Evolutionary conservation across 1,140 invertebrate genomes (phyloP).

Genomic region (Teleogryllus occipitalis): DNA sequence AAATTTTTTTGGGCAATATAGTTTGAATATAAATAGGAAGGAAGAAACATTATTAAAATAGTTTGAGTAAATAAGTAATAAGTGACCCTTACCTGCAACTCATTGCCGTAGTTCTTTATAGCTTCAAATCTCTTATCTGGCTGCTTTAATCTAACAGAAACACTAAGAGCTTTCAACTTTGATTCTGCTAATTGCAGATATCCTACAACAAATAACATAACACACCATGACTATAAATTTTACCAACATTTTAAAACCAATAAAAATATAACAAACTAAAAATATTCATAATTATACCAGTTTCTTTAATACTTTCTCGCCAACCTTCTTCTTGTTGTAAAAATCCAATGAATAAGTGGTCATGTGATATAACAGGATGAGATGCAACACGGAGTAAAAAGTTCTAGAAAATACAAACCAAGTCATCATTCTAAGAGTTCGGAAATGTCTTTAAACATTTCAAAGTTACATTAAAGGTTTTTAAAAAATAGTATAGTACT

Average conservation of each 20-base stretch:
- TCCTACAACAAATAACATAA: slow-evolving; percentile 34
- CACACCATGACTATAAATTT: background rate
- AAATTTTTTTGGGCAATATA: background rate
- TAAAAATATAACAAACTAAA: background rate
- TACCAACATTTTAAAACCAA: background rate
- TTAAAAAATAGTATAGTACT: too few relatives aligned
- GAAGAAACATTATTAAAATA: too few relatives aligned
- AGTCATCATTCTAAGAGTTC: background rate
- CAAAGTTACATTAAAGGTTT: too few relatives aligned
- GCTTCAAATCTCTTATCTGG: slow-evolving; percentile 66
- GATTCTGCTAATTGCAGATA: slow-evolving; percentile 64
- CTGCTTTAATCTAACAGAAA: slow-evolving; percentile 63
- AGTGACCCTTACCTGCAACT: slow-evolving; percentile 48
- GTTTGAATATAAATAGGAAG: too few relatives aligned
- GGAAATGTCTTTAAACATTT: background rate
- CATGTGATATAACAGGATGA: slow-evolving; percentile 62
- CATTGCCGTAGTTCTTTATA: slow-evolving; percentile 65
- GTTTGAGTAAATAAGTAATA: too few relatives aligned
- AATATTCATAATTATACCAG: slow-evolving; percentile 40
- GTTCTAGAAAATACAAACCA: slow-evolving; percentile 43
- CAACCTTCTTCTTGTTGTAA: slow-evolving; percentile 66
- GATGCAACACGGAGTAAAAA: slow-evolving; percentile 66
- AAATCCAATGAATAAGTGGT: slow-evolving; percentile 67
- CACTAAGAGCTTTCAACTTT: slow-evolving; percentile 64
- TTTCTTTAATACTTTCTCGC: slow-evolving; percentile 65